Conservation (phyloP, 2,113 vertebrate species). For the Paradisaea rubra region DNA sequence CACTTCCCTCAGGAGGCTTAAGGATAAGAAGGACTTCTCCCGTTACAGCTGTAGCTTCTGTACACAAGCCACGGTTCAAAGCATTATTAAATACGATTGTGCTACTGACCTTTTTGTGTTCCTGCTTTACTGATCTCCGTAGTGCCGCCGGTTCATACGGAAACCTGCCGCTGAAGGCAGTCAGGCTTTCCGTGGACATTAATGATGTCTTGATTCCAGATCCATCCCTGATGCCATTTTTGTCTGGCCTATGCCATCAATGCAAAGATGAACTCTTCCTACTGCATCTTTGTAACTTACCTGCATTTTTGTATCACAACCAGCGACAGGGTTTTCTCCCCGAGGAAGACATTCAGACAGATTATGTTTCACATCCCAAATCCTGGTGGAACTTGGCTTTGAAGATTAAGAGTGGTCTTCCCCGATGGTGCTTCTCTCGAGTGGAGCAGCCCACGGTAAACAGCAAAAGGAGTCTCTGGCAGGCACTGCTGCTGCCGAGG, state of each 20-base stretch:
- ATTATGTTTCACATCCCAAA: neutral
- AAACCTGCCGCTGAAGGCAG: slow-evolving; percentile 28
- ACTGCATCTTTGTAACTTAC: neutral
- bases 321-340: neutral
- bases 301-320: neutral
- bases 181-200: neutral
- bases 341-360: neutral
- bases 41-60: neutral
- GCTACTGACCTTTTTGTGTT: neutral
- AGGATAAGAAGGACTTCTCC: neutral
- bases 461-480: neutral
- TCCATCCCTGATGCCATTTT: neutral
- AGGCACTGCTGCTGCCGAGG: neutral
- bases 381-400: neutral
- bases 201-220: neutral
- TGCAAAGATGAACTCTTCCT: neutral
- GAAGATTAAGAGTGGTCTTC: neutral
- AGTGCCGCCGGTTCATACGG: accelerated
- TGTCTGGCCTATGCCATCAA: neutral
- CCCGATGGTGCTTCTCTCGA: neutral
- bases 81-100: neutral
- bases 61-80: neutral
- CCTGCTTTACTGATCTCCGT: neutral
- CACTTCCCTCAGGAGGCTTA: accelerated
- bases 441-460: accelerated